Conservation (phyloP, 2,113 vertebrate genomes). For the Marmota monax region DNA sequence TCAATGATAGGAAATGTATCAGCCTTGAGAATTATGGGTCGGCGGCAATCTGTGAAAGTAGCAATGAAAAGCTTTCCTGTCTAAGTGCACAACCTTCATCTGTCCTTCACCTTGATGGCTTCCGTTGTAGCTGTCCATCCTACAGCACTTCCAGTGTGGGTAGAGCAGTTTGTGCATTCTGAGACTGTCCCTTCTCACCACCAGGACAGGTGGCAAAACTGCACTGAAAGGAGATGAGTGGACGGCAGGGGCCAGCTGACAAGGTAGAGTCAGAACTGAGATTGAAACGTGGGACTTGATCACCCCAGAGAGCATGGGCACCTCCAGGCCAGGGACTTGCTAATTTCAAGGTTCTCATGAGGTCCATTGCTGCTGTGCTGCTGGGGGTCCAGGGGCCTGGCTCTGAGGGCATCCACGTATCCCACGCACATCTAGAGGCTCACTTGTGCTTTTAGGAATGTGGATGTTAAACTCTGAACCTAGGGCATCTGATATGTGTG, state of each 20-base stretch:
- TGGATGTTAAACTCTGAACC: background rate
- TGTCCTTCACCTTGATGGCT: no score
- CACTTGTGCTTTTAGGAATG: background rate
- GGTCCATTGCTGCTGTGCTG: accelerated
- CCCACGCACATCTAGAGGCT: background rate
- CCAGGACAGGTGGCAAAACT: background rate
- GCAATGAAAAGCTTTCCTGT: no score
- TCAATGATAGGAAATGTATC: background rate
- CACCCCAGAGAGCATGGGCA: accelerated
- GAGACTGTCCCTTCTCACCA: background rate
- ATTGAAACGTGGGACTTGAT: background rate
- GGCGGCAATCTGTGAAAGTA: background rate
- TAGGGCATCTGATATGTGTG: accelerated
- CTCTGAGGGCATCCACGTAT: accelerated
- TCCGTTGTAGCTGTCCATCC: background rate
- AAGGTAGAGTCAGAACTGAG: accelerated
- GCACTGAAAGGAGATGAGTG: background rate
- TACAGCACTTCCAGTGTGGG: accelerated
- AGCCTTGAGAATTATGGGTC: background rate
- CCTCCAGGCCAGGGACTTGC: no score
- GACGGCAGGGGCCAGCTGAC: background rate
- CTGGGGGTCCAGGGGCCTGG: accelerated
- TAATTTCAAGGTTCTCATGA: background rate
- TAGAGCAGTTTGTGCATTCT: background rate
- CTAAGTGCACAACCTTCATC: no score